Conservation (phyloP, 2,888 invertebrate species). For the Synergus itoensis region DNA sequence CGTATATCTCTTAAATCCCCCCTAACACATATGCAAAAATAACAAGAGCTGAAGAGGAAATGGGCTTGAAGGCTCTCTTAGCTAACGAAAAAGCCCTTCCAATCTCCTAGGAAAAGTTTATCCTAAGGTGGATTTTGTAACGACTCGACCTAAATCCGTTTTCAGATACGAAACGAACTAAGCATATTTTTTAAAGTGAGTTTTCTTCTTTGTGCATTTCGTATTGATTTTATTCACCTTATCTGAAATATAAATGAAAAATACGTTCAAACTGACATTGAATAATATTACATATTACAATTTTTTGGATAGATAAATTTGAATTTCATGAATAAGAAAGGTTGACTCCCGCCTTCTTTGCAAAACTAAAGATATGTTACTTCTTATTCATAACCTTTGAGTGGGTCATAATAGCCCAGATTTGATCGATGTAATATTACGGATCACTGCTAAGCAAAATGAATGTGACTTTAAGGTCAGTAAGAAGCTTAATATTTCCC, state of each 20-base stretch:
- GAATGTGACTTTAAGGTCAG: conserved; percentile 16
- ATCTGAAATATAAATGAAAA: too few species aligned
- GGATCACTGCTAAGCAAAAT: conserved; percentile 7
- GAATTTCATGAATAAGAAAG: too few species aligned
- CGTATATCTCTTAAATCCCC: conserved; percentile 34
- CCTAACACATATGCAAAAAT: conserved; percentile 24
- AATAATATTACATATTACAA: too few species aligned
- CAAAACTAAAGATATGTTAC: not conserved
- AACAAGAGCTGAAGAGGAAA: conserved; percentile 25
- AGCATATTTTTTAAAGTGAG: not conserved
- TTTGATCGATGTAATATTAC: not conserved
- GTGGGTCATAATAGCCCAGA: not conserved
- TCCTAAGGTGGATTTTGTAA: conserved; percentile 27
- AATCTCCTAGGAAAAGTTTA: conserved; percentile 33
- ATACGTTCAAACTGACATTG: too few species aligned
- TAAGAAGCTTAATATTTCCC: conserved; percentile 8
- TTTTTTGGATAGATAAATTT: too few species aligned
- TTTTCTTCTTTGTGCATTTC: not conserved
- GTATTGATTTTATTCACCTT: too few species aligned
- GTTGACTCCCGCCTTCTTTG: too few species aligned
- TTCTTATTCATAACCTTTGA: not conserved
- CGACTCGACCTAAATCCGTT: conserved; percentile 33
- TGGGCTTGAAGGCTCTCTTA: conserved; percentile 21
- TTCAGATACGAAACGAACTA: not conserved
- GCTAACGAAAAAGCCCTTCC: conserved; percentile 29